phyloP scores from a whole-genome alignment of 1,140 invertebrate genomes.

The Rhagoletis pomonella region DNA sequence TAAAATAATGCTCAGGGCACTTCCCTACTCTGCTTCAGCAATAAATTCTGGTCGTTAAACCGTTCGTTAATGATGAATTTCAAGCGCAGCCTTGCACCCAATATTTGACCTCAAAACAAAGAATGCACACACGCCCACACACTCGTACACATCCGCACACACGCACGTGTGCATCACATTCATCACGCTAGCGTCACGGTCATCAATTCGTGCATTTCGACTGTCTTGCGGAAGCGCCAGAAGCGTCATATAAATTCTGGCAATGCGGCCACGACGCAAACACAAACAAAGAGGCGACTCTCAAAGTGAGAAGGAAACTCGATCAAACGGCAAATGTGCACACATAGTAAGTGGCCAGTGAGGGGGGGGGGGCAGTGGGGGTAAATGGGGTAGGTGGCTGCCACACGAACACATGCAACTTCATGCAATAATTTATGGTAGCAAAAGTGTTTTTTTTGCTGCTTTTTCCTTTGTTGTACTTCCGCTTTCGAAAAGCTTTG shows the following conservation, averaged over 20 bases:
- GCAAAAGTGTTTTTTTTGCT: not conserved
- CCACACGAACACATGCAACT: not conserved
- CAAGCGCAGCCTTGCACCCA: not conserved
- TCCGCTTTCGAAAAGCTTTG: not conserved
- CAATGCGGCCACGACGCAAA: not conserved
- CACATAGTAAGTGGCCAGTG: not conserved
- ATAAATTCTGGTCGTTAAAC: not conserved
- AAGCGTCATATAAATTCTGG: not conserved
- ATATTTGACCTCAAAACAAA: not conserved
- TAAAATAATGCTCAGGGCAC: not conserved
- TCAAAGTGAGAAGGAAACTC: not conserved
- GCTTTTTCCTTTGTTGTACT: not conserved
- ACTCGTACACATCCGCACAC: not conserved
- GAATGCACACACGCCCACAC: not conserved
- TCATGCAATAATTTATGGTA: not conserved
- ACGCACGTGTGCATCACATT: not conserved
- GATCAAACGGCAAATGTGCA: not conserved
- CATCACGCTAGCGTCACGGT: not conserved
- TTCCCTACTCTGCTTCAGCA: not conserved
- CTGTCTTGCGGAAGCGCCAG: slow-evolving; percentile 25
- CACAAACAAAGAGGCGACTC: not conserved
- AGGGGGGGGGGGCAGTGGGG: not conserved
- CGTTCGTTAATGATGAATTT: no score
- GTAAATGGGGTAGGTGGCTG: not conserved
- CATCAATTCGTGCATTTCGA: not conserved